phyloP scores from a whole-genome alignment of 2,113 vertebrate species.

The Catharus bicknelli region DNA sequence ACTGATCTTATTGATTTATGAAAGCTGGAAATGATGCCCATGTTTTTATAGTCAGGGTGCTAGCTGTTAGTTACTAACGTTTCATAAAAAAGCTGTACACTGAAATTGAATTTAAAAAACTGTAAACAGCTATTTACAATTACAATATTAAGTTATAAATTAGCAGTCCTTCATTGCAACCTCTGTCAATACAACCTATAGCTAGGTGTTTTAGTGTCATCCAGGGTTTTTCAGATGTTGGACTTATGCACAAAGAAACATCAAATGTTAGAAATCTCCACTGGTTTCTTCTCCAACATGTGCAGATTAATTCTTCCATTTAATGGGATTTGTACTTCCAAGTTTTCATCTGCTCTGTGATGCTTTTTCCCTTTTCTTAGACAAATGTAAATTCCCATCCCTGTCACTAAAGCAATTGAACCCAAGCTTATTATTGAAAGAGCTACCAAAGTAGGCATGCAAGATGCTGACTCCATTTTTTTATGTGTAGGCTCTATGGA shows the following conservation, averaged over 20 bases:
- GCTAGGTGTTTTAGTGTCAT: not conserved
- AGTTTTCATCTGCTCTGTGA: conserved; percentile 78
- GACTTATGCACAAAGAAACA: not conserved
- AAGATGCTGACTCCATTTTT: conserved; percentile 80
- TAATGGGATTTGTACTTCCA: conserved; percentile 90
- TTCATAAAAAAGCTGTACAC: conserved; percentile 79
- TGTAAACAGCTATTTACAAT: conserved; percentile 82
- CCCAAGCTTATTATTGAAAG: conserved; percentile 87
- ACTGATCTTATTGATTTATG: conserved; percentile 61
- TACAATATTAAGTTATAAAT: conserved; percentile 81
- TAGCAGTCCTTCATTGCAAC: conserved; percentile 68
- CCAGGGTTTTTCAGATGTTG: not conserved
- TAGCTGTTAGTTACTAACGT: conserved; percentile 72
- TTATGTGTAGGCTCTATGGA: conserved; percentile 82
- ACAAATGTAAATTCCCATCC: conserved; percentile 90
- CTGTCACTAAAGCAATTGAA: conserved; percentile 84
- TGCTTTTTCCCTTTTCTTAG: conserved; percentile 83
- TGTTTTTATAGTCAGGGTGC: conserved; percentile 45
- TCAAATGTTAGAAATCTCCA: conserved; percentile 94
- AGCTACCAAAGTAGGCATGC: conserved; percentile 84
- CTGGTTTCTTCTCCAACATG: conserved; percentile 83
- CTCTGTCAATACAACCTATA: conserved; percentile 21
- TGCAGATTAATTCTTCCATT: conserved; percentile 86
- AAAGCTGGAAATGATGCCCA: conserved; percentile 61
- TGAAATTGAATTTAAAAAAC: conserved; percentile 77